These are phyloP conservation scores for Melitaea athalia DNA, from an alignment of 2,888 invertebrate species.

Conservation along the genomic window DNA sequence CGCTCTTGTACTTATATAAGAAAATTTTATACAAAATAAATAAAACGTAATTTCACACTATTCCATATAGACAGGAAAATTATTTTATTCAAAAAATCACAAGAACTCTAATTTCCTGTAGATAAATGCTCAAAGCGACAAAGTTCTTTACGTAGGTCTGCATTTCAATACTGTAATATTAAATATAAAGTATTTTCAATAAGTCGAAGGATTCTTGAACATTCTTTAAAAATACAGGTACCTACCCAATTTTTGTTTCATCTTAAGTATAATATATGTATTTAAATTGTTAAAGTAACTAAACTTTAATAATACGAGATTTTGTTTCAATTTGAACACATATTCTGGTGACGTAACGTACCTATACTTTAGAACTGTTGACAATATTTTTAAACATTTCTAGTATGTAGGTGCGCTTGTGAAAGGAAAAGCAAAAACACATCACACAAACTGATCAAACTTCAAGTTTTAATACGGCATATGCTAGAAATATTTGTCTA, in stretches of 20 bases:
- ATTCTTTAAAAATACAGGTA: no score
- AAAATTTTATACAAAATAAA: background rate
- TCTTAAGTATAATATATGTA: no score
- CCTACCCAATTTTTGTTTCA: no score
- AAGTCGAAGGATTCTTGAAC: background rate
- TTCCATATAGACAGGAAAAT: constrained; percentile 29
- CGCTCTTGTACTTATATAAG: background rate
- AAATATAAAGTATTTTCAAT: background rate
- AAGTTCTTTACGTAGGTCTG: background rate
- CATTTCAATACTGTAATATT: background rate
- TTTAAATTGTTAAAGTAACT: no score
- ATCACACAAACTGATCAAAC: background rate
- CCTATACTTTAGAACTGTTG: no score
- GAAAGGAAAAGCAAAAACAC: background rate
- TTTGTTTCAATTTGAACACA: no score
- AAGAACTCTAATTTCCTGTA: constrained; percentile 36
- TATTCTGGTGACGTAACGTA: no score
- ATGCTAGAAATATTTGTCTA: constrained; percentile 1
- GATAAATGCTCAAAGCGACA: constrained; percentile 22
- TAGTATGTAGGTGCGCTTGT: background rate
- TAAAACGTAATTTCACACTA: background rate
- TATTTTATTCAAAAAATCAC: constrained; percentile 33
- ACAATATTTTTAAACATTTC: no score
- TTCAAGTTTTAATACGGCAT: constrained; percentile 3
- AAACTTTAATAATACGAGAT: no score